These are phyloP conservation scores for Orestias chungarensis DNA, from an alignment of 2,797 vertebrate genomes.

Conservation along the genomic window DNA sequence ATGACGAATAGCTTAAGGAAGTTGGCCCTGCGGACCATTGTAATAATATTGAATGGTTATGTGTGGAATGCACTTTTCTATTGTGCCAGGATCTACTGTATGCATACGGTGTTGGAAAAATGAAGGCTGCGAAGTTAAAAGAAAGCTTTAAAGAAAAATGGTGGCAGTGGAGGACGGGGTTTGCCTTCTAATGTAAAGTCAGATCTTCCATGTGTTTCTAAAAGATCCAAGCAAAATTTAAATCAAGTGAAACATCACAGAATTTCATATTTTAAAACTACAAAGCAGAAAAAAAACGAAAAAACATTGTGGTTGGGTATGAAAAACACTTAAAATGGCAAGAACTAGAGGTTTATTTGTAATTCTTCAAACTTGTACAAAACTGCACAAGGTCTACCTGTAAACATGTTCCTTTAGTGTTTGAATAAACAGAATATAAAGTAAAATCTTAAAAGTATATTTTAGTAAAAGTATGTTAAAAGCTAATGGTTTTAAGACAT, in stretches of 20 bases:
- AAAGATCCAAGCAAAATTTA: not conserved
- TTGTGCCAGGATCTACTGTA: constrained; percentile 47
- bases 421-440: no score
- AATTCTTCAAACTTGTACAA: not conserved
- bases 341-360: not conserved
- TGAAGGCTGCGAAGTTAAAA: constrained; percentile 25
- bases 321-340: no score
- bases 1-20: constrained; percentile 50
- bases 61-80: constrained; percentile 64
- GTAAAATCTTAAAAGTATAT: not conserved
- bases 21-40: constrained; percentile 48
- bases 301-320: not conserved
- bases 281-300: not conserved
- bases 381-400: not conserved
- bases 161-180: not conserved
- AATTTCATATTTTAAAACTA: not conserved
- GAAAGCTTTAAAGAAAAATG: constrained; percentile 5
- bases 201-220: not conserved
- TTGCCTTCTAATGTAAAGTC: not conserved
- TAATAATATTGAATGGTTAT: constrained; percentile 51
- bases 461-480: not conserved
- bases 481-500: no score
- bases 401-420: no score
- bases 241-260: not conserved
- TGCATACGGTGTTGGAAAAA: constrained; percentile 33